Conservation (phyloP, 2,888 invertebrate genomes). For the Heterodera filipjevi region DNA sequence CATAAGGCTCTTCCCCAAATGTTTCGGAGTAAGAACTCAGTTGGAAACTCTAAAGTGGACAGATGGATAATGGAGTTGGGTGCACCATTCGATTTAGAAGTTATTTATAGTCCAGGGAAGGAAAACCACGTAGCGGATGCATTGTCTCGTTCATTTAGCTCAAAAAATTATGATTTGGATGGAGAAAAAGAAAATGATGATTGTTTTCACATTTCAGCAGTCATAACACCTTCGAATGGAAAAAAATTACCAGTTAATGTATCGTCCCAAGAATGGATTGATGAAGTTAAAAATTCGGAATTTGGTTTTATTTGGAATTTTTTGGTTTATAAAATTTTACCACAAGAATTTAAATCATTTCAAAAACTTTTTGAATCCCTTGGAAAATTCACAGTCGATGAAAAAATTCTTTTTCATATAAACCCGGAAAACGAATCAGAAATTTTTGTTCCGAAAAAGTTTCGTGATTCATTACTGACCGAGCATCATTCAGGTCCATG, state of each 20-base stretch:
- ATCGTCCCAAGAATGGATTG: neutral
- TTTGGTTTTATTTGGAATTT: neutral
- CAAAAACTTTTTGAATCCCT: neutral
- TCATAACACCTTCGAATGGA: neutral
- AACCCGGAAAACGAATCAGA: neutral
- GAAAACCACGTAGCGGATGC: neutral
- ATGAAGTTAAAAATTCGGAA: neutral
- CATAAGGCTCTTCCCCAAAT: neutral
- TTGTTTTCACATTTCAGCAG: neutral
- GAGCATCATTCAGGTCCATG: neutral
- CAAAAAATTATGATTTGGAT: neutral
- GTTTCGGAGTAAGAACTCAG: neutral
- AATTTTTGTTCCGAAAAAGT: neutral
- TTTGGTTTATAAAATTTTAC: neutral
- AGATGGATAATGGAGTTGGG: neutral
- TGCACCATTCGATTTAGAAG: neutral
- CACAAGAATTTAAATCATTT: neutral
- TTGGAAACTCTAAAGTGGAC: neutral
- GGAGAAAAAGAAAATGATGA: neutral
- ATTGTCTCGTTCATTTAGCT: neutral
- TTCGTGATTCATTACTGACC: neutral
- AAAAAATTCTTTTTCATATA: neutral
- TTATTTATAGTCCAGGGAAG: neutral
- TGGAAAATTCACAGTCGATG: neutral
- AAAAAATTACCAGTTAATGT: neutral